Conservation (phyloP, 2,888 invertebrate genomes). For the Scelioninae gen. 1 region DNA sequence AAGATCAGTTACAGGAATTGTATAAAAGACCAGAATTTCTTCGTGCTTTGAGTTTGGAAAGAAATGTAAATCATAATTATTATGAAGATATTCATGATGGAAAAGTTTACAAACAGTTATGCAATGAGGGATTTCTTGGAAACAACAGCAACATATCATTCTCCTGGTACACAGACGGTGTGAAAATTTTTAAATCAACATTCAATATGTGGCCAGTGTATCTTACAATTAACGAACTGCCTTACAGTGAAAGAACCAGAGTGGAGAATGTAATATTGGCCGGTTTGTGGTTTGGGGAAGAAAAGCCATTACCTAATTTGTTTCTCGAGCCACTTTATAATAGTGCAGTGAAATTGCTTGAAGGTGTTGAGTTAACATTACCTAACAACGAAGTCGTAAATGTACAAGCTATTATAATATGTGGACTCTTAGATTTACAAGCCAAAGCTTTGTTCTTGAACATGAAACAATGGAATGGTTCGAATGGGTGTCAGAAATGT, state of each 20-base stretch:
- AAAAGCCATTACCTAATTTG: too few species aligned
- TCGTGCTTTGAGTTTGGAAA: not conserved
- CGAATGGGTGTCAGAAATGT: too few species aligned
- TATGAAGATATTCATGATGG: constrained; percentile 14
- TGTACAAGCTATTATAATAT: too few species aligned
- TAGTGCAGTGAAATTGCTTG: constrained; percentile 1
- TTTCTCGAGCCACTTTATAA: constrained; percentile 1
- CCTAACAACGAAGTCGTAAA: not conserved
- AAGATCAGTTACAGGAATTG: constrained; percentile 9
- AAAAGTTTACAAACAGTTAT: not conserved
- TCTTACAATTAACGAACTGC: not conserved
- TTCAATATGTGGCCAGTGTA: constrained; percentile 8
- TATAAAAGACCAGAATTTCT: constrained; percentile 2
- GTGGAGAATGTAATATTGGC: too few species aligned
- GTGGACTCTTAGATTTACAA: too few species aligned
- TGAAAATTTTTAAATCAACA: constrained; percentile 5
- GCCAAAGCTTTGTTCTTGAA: too few species aligned
- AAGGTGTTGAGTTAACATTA: not conserved
- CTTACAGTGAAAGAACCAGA: constrained; percentile 9
- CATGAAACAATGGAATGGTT: too few species aligned
- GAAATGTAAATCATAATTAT: not conserved
- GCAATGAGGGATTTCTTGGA: not conserved
- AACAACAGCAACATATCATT: constrained; percentile 1
- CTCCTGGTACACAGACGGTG: constrained; percentile 6
- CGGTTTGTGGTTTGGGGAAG: too few species aligned